phyloP scores from a whole-genome alignment of 1,140 invertebrate species.

The Mercenaria mercenaria region DNA sequence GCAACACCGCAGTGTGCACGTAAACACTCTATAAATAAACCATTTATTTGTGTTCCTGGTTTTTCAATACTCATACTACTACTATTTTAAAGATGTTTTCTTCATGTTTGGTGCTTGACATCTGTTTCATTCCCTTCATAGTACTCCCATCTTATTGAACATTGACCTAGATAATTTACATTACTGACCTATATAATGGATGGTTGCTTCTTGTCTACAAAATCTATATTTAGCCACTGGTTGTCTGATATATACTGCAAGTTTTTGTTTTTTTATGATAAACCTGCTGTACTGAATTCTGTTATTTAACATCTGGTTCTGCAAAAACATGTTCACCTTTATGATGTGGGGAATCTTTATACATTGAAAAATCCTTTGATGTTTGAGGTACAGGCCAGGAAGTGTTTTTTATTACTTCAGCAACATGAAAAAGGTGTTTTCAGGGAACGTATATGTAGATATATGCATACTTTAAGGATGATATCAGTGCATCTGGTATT shows the following conservation, averaged over 20 bases:
- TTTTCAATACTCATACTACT: neutral
- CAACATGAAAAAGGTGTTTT: neutral
- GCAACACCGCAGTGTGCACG: neutral
- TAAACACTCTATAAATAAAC: neutral
- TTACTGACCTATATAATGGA: constrained; percentile 21
- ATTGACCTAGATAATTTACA: neutral
- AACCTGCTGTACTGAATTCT: neutral
- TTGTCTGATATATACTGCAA: neutral
- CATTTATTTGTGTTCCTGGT: neutral
- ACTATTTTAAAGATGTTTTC: neutral
- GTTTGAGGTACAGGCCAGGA: neutral
- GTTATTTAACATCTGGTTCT: neutral
- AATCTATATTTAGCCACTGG: neutral
- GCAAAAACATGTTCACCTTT: neutral
- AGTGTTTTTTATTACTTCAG: neutral
- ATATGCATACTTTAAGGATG: no score
- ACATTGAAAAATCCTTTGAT: neutral
- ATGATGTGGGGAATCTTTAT: neutral
- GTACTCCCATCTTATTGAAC: neutral
- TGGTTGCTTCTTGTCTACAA: neutral
- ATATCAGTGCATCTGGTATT: no score
- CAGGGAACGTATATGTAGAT: neutral
- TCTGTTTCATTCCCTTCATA: no score
- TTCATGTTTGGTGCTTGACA: no score
- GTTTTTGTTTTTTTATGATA: neutral